Conservation (phyloP, 2,888 invertebrate genomes). For the Chydorus sphaericus region DNA sequence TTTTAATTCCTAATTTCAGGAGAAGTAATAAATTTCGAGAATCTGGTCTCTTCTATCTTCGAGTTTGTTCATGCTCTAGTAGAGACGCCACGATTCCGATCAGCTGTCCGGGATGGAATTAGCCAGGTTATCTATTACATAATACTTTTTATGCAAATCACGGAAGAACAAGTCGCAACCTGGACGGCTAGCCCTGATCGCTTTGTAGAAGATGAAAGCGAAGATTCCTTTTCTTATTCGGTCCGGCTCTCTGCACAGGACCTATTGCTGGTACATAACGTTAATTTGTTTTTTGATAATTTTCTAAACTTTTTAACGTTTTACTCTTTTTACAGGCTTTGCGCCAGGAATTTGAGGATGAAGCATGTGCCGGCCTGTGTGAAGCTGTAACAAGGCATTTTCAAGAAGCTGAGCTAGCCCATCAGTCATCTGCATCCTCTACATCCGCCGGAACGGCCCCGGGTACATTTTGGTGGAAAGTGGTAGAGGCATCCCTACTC, state of each 20-base stretch:
- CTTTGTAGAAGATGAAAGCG: slow-evolving; percentile 40
- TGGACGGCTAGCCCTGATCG: slow-evolving; percentile 35
- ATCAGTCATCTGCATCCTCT: no score
- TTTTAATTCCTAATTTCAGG: slow-evolving; percentile 29
- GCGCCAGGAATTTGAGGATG: slow-evolving; percentile 38
- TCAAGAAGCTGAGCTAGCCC: slow-evolving; percentile 38
- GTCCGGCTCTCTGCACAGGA: slow-evolving; percentile 38
- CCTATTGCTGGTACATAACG: slow-evolving; percentile 29
- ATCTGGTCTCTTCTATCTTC: slow-evolving; percentile 47
- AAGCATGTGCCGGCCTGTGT: slow-evolving; percentile 39
- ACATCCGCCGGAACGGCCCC: no score
- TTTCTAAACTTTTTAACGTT: not conserved
- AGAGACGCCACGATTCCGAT: slow-evolving; percentile 39
- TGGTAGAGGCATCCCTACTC: slow-evolving; percentile 46
- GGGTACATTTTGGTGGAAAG: slow-evolving; percentile 46
- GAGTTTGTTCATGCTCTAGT: slow-evolving; percentile 48
- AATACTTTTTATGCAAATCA: slow-evolving; percentile 52
- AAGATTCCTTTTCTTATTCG: slow-evolving; percentile 36
- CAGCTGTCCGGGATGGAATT: slow-evolving; percentile 41
- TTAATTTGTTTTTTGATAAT: not conserved
- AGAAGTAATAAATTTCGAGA: slow-evolving; percentile 46
- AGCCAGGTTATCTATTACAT: slow-evolving; percentile 48
- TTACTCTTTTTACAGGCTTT: slow-evolving; percentile 26
- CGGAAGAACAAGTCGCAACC: slow-evolving; percentile 42
- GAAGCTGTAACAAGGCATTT: slow-evolving; percentile 44